phyloP scores from a whole-genome alignment of 1,140 invertebrate species.

The Polypedilum pembai region DNA sequence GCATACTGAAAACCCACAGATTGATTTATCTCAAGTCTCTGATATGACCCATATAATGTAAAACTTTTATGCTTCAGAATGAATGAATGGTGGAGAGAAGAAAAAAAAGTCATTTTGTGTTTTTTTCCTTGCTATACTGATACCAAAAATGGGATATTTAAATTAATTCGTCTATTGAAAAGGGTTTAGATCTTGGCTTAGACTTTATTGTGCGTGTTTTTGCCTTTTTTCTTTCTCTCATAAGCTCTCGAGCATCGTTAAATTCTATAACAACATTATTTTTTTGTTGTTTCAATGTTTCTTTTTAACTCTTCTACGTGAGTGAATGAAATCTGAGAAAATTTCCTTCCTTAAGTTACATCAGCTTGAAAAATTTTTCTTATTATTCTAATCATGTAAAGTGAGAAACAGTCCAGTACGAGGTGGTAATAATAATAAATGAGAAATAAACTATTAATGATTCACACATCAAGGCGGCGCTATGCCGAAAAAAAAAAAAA shows the following conservation, averaged over 20 bases:
- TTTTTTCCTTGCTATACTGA: not conserved
- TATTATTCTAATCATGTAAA: too few species aligned
- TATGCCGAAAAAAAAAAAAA: too few species aligned
- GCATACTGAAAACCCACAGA: not conserved
- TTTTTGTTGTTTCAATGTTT: not conserved
- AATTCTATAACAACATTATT: constrained; percentile 1
- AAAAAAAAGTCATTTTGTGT: too few species aligned
- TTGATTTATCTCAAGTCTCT: constrained; percentile 5
- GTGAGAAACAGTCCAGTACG: too few species aligned
- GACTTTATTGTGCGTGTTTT: not conserved
- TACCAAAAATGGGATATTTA: constrained; percentile 2
- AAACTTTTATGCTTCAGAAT: too few species aligned
- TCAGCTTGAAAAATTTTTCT: too few species aligned
- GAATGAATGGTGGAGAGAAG: too few species aligned
- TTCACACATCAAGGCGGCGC: too few species aligned
- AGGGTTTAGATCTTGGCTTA: not conserved
- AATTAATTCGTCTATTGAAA: not conserved
- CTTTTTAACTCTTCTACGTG: not conserved
- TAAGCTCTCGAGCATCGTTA: not conserved
- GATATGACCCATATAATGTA: not conserved
- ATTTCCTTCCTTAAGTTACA: too few species aligned
- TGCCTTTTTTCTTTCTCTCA: not conserved
- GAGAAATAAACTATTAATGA: too few species aligned
- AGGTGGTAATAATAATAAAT: too few species aligned
- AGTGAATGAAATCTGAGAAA: too few species aligned